phyloP scores from a whole-genome alignment of 2,113 vertebrate genomes.

The Melanocharis versteri region DNA sequence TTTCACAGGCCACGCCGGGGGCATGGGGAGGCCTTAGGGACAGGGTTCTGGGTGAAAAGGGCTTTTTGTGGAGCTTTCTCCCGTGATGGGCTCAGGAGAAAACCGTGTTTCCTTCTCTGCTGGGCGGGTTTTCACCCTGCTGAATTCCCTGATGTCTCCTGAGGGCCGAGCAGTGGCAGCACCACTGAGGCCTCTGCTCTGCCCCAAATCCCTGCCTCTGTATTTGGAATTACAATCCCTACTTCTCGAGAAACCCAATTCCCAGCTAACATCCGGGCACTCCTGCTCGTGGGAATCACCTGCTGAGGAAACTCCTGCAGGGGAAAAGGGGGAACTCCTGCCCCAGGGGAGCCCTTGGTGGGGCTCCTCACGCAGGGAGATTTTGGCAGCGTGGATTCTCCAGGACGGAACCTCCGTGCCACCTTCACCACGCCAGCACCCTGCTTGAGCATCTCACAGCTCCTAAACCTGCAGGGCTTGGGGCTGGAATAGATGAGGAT shows the following conservation, averaged over 20 bases:
- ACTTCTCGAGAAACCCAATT: background rate
- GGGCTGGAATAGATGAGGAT: background rate
- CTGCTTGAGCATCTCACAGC: background rate
- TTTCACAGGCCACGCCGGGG: background rate
- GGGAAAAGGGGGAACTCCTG: background rate
- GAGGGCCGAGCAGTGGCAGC: background rate
- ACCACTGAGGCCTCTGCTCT: background rate
- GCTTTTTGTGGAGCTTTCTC: background rate
- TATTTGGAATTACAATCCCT: rapidly evolving
- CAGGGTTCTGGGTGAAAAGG: background rate
- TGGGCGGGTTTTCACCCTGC: background rate
- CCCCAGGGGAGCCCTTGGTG: rapidly evolving
- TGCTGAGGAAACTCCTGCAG: background rate
- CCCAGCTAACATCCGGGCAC: background rate
- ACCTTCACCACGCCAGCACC: rapidly evolving
- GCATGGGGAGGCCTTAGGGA: background rate
- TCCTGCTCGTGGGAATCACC: background rate
- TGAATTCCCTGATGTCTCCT: background rate
- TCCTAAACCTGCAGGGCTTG: background rate
- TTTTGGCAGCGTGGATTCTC: rapidly evolving
- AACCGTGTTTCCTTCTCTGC: background rate
- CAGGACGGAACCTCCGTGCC: background rate
- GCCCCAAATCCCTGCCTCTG: background rate
- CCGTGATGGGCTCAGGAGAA: rapidly evolving
- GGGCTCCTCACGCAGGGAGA: rapidly evolving